Evolutionary conservation across 1,140 invertebrate species (phyloP), one percentile per base, ranked within the genome.

Genomic region (Triops cancriformis): DNA sequence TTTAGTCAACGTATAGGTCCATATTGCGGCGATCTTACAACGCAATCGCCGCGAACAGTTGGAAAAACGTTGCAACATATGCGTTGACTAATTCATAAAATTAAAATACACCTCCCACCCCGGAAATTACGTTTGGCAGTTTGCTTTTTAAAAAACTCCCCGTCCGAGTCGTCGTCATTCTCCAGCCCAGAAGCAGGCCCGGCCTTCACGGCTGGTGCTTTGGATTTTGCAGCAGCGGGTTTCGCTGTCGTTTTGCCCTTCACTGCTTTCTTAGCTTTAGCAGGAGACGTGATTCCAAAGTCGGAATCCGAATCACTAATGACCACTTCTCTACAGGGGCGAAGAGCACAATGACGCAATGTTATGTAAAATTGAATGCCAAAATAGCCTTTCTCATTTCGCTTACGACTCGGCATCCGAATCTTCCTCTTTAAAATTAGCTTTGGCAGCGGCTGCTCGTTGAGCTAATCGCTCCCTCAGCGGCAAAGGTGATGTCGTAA

Each of bases 231-330:
- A 18, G 77, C 37, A 6, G 77, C 64, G 31, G 72, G 75, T 76
- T 77, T 73, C 4, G 51, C 51, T 3, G 74, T 27, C 27, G 73
- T 74, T 74, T 79, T 79, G 10, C 75, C 73, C 72, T 80, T 77
- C n/a, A 72, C 41, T 5, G 77, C 26, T 74, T 76, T 72, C 10
- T 79, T 72, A 51, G 41, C 77, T 64, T 64, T 64, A n/a, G 18
- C 14, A 64, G 51, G 51, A 64, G 51, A 64, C 51, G 51, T 1
- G 28, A 14, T 43, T 7, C 42, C 77, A 74, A 75, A 76, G 72
- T 76, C 77, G 76, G 26, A 75, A 51, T 79, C 80, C 11, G 75
- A 80, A 45, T 81, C 79, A 26, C 78, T 79, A 37, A 78, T 72
- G 18, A 79, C 45, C 27, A 80, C 79, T 23, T 81, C 80, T 51